Percentiles rank a stretch among this genome's conserved stretches.
Conservation (phyloP, 1,140 invertebrate species). For the Anastrepha ludens region DNA sequence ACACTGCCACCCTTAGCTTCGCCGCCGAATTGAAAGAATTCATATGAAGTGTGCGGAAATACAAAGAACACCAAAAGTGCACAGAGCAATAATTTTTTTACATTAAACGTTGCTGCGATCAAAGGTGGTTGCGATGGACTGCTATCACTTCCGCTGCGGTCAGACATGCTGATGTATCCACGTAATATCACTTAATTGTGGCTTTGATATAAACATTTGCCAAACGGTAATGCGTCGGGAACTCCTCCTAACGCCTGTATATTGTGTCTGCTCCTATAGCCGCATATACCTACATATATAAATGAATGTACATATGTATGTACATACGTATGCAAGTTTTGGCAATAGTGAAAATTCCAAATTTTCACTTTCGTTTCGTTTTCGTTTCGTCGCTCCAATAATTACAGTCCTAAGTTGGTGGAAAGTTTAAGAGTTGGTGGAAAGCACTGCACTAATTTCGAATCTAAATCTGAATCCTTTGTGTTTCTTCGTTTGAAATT, state of each 20-base stretch:
- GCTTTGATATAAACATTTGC: conserved; percentile 9
- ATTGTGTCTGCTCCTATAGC: neutral
- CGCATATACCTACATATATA: neutral
- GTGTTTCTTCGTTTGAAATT: neutral
- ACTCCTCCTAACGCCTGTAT: neutral
- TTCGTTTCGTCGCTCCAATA: too few relatives aligned
- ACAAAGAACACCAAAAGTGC: conserved; percentile 37
- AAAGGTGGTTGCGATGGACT: neutral
- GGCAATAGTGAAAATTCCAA: neutral
- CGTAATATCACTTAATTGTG: neutral
- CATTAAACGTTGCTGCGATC: neutral
- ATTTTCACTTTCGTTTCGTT: neutral
- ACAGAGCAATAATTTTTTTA: conserved; percentile 29
- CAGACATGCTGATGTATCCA: neutral
- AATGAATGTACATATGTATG: neutral
- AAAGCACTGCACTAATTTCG: neutral
- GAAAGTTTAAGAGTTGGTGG: too few relatives aligned
- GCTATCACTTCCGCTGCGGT: neutral
- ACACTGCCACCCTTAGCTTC: conserved; percentile 38
- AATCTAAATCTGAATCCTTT: neutral
- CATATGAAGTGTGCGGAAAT: conserved; percentile 53
- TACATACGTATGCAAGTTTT: neutral
- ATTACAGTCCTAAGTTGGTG: too few relatives aligned
- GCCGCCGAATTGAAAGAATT: conserved; percentile 55
- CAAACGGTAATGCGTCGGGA: neutral